These are phyloP conservation scores for Hippolais icterina DNA, from an alignment of 2,113 vertebrate genomes.

Conservation along the genomic window DNA sequence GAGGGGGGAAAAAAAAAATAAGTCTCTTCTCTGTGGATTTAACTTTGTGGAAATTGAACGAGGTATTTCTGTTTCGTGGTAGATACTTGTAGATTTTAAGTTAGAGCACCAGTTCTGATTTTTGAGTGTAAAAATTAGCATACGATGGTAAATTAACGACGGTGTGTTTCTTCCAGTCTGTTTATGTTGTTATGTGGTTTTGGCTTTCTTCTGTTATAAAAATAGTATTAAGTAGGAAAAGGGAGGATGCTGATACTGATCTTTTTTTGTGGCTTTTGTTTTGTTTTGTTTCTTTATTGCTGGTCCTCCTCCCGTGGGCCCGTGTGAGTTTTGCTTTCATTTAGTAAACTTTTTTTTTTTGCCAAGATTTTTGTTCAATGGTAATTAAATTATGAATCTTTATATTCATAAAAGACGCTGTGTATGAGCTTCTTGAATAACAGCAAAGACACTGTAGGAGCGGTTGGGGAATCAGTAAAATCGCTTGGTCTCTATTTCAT, in stretches of 20 bases:
- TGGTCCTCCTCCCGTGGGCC: not conserved
- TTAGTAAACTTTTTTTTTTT: conserved; percentile 52
- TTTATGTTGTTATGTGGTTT: not conserved
- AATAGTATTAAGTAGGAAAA: not conserved
- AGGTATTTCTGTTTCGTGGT: not conserved
- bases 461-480: conserved; percentile 5
- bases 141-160: not conserved
- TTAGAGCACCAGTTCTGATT: not conserved
- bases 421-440: not conserved
- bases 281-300: not conserved
- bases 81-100: not conserved
- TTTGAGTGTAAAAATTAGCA: not conserved
- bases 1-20: no score
- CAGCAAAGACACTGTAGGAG: not conserved
- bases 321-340: not conserved
- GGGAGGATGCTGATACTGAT: not conserved
- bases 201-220: not conserved
- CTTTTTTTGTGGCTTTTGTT: not conserved
- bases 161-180: not conserved
- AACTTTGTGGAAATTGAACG: not conserved
- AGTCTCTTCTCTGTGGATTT: not conserved
- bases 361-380: not conserved
- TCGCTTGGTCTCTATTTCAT: conserved; percentile 57
- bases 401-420: not conserved
- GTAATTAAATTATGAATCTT: not conserved